Base-by-base conservation (phyloP, 2,797 vertebrate genomes). In the Enteromius viviparus region DNA sequence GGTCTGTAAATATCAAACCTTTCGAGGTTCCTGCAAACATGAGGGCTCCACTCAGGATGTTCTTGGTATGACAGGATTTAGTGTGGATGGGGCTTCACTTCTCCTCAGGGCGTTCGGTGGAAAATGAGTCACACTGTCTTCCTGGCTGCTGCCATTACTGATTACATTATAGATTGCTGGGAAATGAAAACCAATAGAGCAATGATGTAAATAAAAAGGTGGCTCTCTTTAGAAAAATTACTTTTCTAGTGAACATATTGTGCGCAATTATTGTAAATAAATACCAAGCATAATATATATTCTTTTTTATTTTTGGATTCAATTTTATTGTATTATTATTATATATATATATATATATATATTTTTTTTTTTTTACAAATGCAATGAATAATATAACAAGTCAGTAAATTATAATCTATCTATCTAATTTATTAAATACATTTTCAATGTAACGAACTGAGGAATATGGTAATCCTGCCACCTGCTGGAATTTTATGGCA, bases 91-190 rank as follows among this genome's bases (percentile, higher is more conserved):
- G 58, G 78, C 66, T 78, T 84, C 11, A 64, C 74, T 75, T 65
- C 60, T 75, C 51, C 83, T 78, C 15, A 77, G 70, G 53, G 80
- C 3, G 10, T 32, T 23, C 11, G 32, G 60, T 37, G 62, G 37
- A 29, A 64, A 68, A 81, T 88, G 87, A 87, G 62, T 87, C 85
- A 85, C 60, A 58, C 68, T 8, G 23, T 53, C 49, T 76, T 80
- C 51, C 51, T 45, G 23, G 65, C 74, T 60, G 47, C 42, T 66
- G 72, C 45, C 68, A 66, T 77, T 64, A 65, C 26, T 40, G 79
- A 72, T 47, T 32, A 34, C 60, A 65, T 78, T 78, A 65, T 49
- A 82, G 77, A 78, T 76, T 78, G 79, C 60, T 75, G 80, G 71
- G 82, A 76, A 86, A 82, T 80, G 45, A 80, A 80, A 66, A 26